Evolutionary conservation across 1,140 invertebrate genomes (phyloP).

Genomic region (Bombus sibiricus): DNA sequence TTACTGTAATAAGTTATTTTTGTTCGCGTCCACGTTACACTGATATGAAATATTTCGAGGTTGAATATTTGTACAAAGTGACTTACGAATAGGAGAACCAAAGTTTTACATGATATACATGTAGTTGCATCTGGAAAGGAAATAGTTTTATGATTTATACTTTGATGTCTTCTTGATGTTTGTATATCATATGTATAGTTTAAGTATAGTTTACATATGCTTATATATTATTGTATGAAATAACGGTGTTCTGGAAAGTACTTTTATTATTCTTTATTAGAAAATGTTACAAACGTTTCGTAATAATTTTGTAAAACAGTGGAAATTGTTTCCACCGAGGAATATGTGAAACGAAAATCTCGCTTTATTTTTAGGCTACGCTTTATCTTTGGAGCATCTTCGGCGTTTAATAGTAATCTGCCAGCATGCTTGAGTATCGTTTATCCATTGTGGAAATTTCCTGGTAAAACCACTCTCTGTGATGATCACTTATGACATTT

Average conservation of each 20-base stretch:
- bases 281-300: background rate
- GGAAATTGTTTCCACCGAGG: background rate
- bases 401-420: conserved; percentile 24
- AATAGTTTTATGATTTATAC: background rate
- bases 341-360: background rate
- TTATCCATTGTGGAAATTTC: conserved; percentile 37
- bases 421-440: conserved; percentile 5
- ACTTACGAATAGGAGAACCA: background rate
- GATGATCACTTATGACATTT: background rate
- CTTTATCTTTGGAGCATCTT: conserved; percentile 36
- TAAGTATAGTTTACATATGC: too few relatives aligned
- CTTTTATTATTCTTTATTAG: background rate
- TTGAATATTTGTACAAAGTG: background rate
- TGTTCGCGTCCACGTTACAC: background rate
- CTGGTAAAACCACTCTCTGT: conserved; percentile 5
- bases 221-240: background rate
- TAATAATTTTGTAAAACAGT: background rate
- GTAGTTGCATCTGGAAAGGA: background rate
- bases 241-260: background rate
- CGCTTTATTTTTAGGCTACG: conserved; percentile 4
- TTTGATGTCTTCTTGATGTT: background rate
- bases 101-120: background rate
- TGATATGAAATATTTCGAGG: background rate
- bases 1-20: background rate
- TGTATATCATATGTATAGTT: too few relatives aligned